A percentile compares a stretch with the other conserved stretches of the same genome.
Evolutionary conservation across 2,888 invertebrate species (phyloP).

Genomic region (Nipponacmea schrenckii): DNA sequence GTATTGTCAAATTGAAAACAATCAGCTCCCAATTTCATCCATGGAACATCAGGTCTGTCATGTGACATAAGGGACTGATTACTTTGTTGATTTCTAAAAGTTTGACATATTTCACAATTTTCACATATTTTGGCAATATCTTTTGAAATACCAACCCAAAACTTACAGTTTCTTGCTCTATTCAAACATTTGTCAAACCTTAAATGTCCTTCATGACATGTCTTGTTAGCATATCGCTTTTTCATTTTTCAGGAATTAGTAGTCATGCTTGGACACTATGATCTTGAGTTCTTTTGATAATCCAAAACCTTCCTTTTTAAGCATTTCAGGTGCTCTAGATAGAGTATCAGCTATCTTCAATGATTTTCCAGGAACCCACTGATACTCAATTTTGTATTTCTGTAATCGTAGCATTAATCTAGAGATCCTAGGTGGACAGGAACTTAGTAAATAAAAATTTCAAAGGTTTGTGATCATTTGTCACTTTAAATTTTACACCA

Average conservation of each 20-base stretch:
- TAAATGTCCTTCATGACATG: slow-evolving; percentile 9
- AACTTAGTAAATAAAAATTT: slow-evolving; percentile 3
- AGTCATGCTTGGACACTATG: neutral
- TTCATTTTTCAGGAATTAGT: neutral
- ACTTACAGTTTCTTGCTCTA: neutral
- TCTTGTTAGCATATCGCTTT: slow-evolving; percentile 5
- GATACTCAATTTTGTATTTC: slow-evolving; percentile 7
- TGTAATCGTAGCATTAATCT: slow-evolving; percentile 11
- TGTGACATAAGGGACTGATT: slow-evolving; percentile 8
- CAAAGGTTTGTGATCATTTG: slow-evolving; percentile 14
- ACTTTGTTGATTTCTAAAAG: neutral
- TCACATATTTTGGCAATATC: no score
- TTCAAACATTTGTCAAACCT: slow-evolving; percentile 10
- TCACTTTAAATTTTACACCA: slow-evolving; percentile 1
- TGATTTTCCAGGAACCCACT: slow-evolving; percentile 10
- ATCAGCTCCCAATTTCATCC: slow-evolving; percentile 1
- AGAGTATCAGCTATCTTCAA: neutral
- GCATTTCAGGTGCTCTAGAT: neutral
- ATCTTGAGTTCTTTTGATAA: neutral
- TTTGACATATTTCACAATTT: slow-evolving; percentile 14
- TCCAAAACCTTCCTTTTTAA: neutral
- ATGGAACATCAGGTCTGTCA: neutral
- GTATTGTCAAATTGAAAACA: slow-evolving; percentile 4
- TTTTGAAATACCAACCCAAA: slow-evolving; percentile 2
- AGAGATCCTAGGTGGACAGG: neutral